phyloP scores from a whole-genome alignment of 2,888 invertebrate genomes.

The Odontomyia ornata region DNA sequence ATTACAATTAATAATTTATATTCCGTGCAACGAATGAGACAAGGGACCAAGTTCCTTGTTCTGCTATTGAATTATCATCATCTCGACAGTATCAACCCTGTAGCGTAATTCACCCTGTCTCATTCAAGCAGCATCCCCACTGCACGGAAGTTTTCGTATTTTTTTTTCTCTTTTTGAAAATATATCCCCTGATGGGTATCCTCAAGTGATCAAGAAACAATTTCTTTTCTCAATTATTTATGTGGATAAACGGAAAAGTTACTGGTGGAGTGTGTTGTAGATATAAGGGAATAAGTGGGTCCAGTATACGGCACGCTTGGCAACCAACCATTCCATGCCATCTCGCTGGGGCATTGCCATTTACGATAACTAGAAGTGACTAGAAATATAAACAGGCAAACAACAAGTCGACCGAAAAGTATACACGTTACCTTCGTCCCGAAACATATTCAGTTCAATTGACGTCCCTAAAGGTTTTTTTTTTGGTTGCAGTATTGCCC shows the following conservation, averaged over 20 bases:
- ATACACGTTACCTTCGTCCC: not conserved
- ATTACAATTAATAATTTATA: slow-evolving; percentile 33
- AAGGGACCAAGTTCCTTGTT: not conserved
- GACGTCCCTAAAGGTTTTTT: slow-evolving; percentile 36
- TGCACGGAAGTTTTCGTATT: not conserved
- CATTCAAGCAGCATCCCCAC: no score
- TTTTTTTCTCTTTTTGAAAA: not conserved
- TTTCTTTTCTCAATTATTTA: slow-evolving; percentile 57
- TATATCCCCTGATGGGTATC: slow-evolving; percentile 55
- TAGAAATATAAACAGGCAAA: slow-evolving; percentile 24
- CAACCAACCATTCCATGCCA: not conserved
- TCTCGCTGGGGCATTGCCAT: slow-evolving; percentile 8
- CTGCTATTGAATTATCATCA: slow-evolving; percentile 19
- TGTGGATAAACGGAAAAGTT: slow-evolving; percentile 52
- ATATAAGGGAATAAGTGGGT: not conserved
- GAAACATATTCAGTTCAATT: slow-evolving; percentile 31
- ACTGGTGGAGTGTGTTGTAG: slow-evolving; percentile 3
- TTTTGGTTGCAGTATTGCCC: not conserved
- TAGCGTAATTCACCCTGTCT: no score
- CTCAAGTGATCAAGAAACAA: slow-evolving; percentile 63
- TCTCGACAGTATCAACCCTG: not conserved
- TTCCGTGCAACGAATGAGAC: not conserved
- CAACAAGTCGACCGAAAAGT: not conserved
- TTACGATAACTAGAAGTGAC: slow-evolving; percentile 38
- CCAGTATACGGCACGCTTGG: not conserved